Percentiles rank a stretch among this genome's conserved stretches.
Conservation (phyloP, 2,888 invertebrate species). For the Orthonychiurus folsomi region DNA sequence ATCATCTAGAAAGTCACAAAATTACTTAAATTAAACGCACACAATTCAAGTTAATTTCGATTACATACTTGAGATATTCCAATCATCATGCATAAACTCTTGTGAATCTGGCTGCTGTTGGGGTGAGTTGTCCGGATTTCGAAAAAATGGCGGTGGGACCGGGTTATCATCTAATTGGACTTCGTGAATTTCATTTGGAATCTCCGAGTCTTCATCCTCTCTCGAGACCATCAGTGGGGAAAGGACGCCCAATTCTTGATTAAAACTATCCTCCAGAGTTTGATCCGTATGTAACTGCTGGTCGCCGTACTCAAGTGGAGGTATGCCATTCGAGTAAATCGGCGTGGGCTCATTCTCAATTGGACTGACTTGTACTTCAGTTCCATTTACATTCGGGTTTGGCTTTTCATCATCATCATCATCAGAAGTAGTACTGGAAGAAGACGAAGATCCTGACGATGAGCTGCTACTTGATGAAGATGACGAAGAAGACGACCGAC, state of each 20-base stretch:
- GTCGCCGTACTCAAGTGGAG: not conserved
- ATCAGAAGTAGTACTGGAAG: slow-evolving; percentile 1
- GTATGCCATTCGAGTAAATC: not conserved
- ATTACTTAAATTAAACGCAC: not conserved
- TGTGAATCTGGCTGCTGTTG: not conserved
- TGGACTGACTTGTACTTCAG: too few species aligned
- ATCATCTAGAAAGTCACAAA: not conserved
- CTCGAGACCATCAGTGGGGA: too few species aligned
- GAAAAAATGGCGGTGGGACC: not conserved
- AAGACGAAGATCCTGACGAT: slow-evolving; percentile 2
- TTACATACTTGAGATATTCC: not conserved
- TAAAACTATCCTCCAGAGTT: not conserved
- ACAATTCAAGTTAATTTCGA: not conserved
- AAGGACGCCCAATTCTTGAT: not conserved
- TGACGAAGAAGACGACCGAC: slow-evolving; percentile 10
- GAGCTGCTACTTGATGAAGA: slow-evolving; percentile 10
- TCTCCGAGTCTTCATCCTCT: not conserved
- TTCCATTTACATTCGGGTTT: not conserved
- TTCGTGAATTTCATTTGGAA: not conserved
- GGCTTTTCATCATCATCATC: not conserved
- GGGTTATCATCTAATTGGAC: not conserved
- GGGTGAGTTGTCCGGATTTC: not conserved
- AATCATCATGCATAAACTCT: not conserved
- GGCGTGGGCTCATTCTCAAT: not conserved
- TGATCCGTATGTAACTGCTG: not conserved